Evolutionary conservation across 2,797 vertebrate species (phyloP), one percentile per base, ranked within the genome.

Genomic region (Novumbra hubbsi): DNA sequence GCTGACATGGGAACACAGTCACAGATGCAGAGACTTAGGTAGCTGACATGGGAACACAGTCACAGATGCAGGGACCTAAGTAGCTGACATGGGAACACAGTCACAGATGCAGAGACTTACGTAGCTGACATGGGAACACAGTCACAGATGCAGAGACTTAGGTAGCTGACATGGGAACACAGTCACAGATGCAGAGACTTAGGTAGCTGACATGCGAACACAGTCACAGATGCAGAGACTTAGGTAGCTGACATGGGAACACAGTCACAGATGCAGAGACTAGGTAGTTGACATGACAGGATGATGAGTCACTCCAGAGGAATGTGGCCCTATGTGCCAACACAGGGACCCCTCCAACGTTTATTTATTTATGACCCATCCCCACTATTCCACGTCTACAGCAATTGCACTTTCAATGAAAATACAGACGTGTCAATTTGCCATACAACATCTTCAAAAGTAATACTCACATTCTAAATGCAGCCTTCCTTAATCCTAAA

Each of bases 311-410:
- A 91, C 83, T 74, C 32, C 27, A 9, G 76, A 81, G 70, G 75
- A 76, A 73, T 32, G 85, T 41, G 60, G 76, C 76, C 76, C 84
- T 76, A 81, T 75, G 78, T 78, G 73, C 82, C 80, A 87, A 90
- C 87, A 87, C 83, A 84, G 84, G 83, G 84, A 24, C 82, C 85
- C 81, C 80, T 78, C 79, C 88, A 87, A 88, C 21, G 11, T 2
- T 85, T 80, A 78, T 81, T 86, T 91, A 92, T 92, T 92, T 88
- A 92, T 91, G 90, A 88, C 81, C 75, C 70, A 28, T 74, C 79
- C 76, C 66, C 27, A 9, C 41, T 79, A 73, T 77, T 77, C 69
- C 78, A 73, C 76, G 68, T 28, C 82, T 71, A 7, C 27, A 32
- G 12, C 3, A 15, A 62, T 34, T 16, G 5, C 9, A 3, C 48